Conservation (phyloP, 2,888 invertebrate species). For the Thumatha senex region DNA sequence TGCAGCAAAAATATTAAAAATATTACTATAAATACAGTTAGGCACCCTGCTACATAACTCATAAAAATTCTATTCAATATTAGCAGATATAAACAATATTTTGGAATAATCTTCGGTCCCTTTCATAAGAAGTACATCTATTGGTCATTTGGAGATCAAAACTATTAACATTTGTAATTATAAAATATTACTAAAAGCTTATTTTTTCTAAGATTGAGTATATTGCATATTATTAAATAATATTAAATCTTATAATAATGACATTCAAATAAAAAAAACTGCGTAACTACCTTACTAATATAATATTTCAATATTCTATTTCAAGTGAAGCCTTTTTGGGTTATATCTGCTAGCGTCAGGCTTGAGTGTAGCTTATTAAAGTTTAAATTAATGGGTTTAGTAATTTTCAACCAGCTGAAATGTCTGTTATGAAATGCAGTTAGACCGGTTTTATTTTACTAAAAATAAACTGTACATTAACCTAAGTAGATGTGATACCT, state of each 20-base stretch:
- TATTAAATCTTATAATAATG: no score
- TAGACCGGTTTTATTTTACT: no score
- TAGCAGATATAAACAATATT: slow-evolving; percentile 10
- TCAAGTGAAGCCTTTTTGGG: no score
- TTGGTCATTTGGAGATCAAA: slow-evolving; percentile 22
- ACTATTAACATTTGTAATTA: slow-evolving; percentile 4
- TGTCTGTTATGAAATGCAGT: no score
- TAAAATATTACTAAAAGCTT: slow-evolving; percentile 3
- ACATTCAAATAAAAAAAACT: neutral
- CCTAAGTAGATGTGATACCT: no score
- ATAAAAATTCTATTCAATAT: slow-evolving; percentile 3
- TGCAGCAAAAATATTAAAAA: slow-evolving; percentile 20
- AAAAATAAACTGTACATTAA: no score
- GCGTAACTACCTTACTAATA: neutral
- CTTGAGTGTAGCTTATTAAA: no score
- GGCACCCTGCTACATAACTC: slow-evolving; percentile 22
- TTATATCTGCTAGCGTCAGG: no score
- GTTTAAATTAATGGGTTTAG: no score
- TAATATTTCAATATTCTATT: no score
- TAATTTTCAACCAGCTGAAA: no score
- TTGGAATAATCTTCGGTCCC: slow-evolving; percentile 14
- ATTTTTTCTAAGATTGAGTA: neutral
- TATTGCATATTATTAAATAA: neutral
- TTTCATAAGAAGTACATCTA: slow-evolving; percentile 10
- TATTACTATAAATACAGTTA: slow-evolving; percentile 3